Conservation (phyloP, 2,113 vertebrate genomes). For the Dicentrarchus labrax region DNA sequence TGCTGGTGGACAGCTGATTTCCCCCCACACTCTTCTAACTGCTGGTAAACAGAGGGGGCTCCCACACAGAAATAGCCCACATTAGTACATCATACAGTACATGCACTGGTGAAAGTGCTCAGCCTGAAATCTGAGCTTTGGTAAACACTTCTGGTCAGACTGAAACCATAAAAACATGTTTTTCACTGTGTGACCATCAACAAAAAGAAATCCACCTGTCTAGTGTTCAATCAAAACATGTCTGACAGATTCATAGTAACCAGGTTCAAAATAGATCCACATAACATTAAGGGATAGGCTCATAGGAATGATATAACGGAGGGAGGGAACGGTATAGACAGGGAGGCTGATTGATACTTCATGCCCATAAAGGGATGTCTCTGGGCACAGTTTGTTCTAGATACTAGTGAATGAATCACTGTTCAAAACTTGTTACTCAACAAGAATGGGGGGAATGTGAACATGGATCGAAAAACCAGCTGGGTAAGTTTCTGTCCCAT, state of each 20-base stretch:
- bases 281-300: not conserved
- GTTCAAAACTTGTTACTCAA: conserved; percentile 40
- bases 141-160: conserved; percentile 59
- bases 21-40: conserved; percentile 7
- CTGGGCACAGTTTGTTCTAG: conserved; percentile 53
- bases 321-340: not conserved
- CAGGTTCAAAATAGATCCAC: not conserved
- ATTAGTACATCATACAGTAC: conserved; percentile 1
- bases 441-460: conserved; percentile 67
- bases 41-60: conserved; percentile 60
- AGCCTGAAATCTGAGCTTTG: conserved; percentile 59
- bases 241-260: not conserved
- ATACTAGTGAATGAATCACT: conserved; percentile 33
- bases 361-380: not conserved
- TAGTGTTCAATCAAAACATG: not conserved
- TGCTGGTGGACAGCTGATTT: conserved; percentile 28
- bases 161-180: conserved; percentile 57
- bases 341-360: conserved; percentile 14
- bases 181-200: conserved; percentile 3
- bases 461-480: conserved; percentile 51
- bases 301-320: not conserved
- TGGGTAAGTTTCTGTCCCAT: conserved; percentile 26
- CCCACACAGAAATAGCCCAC: conserved; percentile 57
- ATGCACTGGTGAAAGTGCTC: conserved; percentile 9
- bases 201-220: not conserved